Percentiles rank a stretch among this genome's conserved stretches.
These are phyloP conservation scores for Neofelis nebulosa DNA, from an alignment of 2,113 vertebrate genomes.

Conservation along the genomic window DNA sequence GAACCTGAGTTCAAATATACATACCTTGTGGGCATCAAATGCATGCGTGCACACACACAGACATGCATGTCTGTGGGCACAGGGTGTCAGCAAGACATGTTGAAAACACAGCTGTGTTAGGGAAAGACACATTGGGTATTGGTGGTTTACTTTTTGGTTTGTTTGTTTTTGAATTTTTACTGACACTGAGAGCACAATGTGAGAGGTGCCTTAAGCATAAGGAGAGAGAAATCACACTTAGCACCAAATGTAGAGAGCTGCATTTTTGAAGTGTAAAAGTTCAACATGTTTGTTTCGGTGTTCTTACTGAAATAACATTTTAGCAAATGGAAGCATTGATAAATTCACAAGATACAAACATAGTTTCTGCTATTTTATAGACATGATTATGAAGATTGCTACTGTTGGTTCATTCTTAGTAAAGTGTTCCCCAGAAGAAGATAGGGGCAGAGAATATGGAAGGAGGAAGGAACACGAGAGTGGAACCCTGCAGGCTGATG, in stretches of 20 bases:
- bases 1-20: background rate
- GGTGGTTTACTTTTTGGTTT: background rate
- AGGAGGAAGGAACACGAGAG: background rate
- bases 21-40: fast-evolving
- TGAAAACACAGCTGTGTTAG: background rate
- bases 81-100: background rate
- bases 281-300: background rate
- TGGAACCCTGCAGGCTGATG: background rate
- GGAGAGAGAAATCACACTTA: background rate
- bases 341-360: background rate
- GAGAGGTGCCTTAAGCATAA: background rate
- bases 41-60: fast-evolving
- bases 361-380: background rate
- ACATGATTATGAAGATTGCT: background rate
- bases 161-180: background rate
- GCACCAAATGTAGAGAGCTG: background rate
- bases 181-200: background rate
- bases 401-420: background rate
- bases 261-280: background rate
- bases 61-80: background rate
- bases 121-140: background rate
- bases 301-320: background rate
- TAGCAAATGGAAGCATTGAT: background rate
- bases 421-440: background rate
- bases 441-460: background rate